Evolutionary conservation across 2,113 vertebrate genomes (phyloP).

Genomic region (Silurus glanis): DNA sequence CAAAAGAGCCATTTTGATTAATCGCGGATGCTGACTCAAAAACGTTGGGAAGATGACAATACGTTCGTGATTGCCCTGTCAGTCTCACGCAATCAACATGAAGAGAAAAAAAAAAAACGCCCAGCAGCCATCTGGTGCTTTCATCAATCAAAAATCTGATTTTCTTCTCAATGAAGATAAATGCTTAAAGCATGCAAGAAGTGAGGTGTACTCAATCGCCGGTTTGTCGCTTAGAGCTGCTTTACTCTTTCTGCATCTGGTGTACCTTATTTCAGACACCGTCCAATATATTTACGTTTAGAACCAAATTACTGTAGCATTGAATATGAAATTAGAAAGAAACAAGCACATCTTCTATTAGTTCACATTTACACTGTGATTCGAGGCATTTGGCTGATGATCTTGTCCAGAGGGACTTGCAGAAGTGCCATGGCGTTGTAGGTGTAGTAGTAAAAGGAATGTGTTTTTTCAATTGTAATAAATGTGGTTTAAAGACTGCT

Average conservation of each 20-base stretch:
- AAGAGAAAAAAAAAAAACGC: constrained; percentile 38
- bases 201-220: background rate
- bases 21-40: constrained; percentile 63
- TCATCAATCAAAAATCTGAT: constrained; percentile 56
- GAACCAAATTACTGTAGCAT: background rate
- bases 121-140: constrained; percentile 62
- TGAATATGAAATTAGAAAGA: background rate
- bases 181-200: background rate
- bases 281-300: background rate
- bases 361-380: no score
- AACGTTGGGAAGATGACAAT: constrained; percentile 43
- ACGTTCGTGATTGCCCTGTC: constrained; percentile 34
- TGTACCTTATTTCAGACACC: background rate
- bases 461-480: no score
- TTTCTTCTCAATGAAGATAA: constrained; percentile 4
- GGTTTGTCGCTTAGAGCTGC: background rate
- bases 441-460: no score
- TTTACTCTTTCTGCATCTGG: background rate
- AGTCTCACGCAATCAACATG: constrained; percentile 53
- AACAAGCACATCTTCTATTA: no score
- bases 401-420: no score
- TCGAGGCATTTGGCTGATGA: no score
- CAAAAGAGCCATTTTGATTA: constrained; percentile 61
- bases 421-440: no score
- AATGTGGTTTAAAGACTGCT: no score